A percentile compares a stretch with the other conserved stretches of the same genome.
Evolutionary conservation across 2,888 invertebrate genomes (phyloP).

Genomic region (Odontocolon sp.): DNA sequence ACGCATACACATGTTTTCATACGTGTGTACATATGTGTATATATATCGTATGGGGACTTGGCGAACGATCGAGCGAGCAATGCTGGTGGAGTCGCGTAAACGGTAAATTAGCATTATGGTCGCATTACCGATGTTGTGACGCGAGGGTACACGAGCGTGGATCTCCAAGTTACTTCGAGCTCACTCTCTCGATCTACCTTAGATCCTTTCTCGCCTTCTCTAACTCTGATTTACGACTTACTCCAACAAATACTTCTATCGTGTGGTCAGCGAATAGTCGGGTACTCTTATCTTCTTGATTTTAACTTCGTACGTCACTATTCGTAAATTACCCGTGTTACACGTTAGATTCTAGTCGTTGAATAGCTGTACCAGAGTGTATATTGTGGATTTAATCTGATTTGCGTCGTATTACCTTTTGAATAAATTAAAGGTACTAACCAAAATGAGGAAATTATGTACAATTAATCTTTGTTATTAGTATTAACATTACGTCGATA

Average conservation of each 20-base stretch:
- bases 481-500: no score
- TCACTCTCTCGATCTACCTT: conserved; percentile 23
- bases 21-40: conserved; percentile 16
- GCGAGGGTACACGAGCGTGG: conserved; percentile 72
- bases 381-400: background rate
- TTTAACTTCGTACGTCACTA: background rate
- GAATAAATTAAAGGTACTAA: background rate
- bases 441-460: no score
- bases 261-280: conserved; percentile 1
- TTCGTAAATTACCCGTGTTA: conserved; percentile 5
- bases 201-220: conserved; percentile 48
- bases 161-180: conserved; percentile 63
- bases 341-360: background rate
- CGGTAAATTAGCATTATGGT: conserved; percentile 79
- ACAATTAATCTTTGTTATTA: no score
- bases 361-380: background rate
- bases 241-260: conserved; percentile 29
- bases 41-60: conserved; percentile 15
- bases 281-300: conserved; percentile 17
- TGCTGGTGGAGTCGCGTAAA: conserved; percentile 67
- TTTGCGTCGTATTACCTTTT: background rate
- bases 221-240: conserved; percentile 75
- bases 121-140: conserved; percentile 79
- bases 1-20: conserved; percentile 7
- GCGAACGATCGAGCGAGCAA: conserved; percentile 35